phyloP scores from a whole-genome alignment of 35 echinoderm and acorn worm genomes.

The Patiria miniata region DNA sequence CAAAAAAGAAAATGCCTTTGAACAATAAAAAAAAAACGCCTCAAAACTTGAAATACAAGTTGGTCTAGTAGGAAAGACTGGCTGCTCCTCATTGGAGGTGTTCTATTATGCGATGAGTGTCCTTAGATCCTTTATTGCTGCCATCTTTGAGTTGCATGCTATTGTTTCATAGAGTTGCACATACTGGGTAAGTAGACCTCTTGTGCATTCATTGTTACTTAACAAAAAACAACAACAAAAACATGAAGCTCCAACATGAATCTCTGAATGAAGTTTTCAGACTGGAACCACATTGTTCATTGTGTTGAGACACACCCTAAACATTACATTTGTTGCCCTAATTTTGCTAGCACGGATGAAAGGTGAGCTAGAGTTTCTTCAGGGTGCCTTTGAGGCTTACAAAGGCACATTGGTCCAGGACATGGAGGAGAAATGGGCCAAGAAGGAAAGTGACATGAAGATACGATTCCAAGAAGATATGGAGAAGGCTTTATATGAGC shows the following conservation, averaged over 20 bases:
- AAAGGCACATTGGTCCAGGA: conserved; percentile 94
- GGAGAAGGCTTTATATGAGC: conserved; percentile 80
- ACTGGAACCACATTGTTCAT: background rate
- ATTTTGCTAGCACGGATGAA: conserved; percentile 77
- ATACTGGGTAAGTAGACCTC: too few species aligned
- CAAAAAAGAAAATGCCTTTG: background rate
- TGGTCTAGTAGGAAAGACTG: too few species aligned
- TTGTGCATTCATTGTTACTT: too few species aligned
- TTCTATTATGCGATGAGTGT: too few species aligned
- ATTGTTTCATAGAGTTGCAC: too few species aligned
- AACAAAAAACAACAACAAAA: too few species aligned
- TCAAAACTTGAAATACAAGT: too few species aligned
- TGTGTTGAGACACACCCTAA: background rate
- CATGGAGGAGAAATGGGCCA: conserved; percentile 99
- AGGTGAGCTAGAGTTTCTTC: conserved; percentile 95
- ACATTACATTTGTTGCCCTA: background rate
- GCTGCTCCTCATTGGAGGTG: too few species aligned
- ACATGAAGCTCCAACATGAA: too few species aligned
- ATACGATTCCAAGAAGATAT: conserved; percentile 93
- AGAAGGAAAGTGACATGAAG: conserved; percentile 93
- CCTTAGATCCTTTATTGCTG: too few species aligned
- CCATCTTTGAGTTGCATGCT: too few species aligned
- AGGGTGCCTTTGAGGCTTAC: conserved; percentile 98
- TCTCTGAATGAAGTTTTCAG: background rate
- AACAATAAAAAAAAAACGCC: too few species aligned